Base-by-base conservation (phyloP, 2,113 vertebrate genomes). In the Saccopteryx bilineata region DNA sequence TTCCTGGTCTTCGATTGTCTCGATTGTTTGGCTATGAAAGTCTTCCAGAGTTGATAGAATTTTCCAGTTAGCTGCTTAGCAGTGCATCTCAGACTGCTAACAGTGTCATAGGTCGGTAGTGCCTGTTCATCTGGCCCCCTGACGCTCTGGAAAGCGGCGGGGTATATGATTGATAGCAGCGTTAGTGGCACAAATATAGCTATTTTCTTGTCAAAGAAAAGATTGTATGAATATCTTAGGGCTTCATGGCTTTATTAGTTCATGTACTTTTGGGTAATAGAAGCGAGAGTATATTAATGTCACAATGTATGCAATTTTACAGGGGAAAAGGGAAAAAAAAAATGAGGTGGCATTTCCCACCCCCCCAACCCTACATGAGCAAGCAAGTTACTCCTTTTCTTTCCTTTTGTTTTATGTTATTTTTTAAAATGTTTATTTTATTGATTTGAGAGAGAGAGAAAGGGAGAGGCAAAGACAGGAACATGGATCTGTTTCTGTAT, bases 21-120 rank as follows among this genome's bases (percentile, higher is more conserved):
- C 54, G 15, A 26, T 89, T 81, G 28, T 84, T 66, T 92, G 78
- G 21, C 87, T 79, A 8, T 94, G 82, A 86, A 87, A 52, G 39
- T 92, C 61, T 94, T 65, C 56, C 54, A 66, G n/a, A 89, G 88
- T 82, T 78, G 61, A 86, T 91, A 71, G 78, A 48, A 61, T 96
- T 96, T 97, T 82, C 89, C 84, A 75, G 18, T 88, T 86, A 91
- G 56, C 63, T 91, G 56, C 81, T 91, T 66, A 56, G 26, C 56
- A 86, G 80, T 96, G 58, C 71, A 87, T 95, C 92, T 94, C 81
- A 90, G 58, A 81, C 95, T 28, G 75, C 87, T 88, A 76, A 75
- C 31, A 14, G 10, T 92, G 87, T 89, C 86, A 48, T 52, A 71
- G 71, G 90, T 83, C 66, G 52, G 80, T 48, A 56, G 31, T 61